Base-by-base conservation (phyloP, 2,888 invertebrate species). In the Hemistola chrysoprasaria region DNA sequence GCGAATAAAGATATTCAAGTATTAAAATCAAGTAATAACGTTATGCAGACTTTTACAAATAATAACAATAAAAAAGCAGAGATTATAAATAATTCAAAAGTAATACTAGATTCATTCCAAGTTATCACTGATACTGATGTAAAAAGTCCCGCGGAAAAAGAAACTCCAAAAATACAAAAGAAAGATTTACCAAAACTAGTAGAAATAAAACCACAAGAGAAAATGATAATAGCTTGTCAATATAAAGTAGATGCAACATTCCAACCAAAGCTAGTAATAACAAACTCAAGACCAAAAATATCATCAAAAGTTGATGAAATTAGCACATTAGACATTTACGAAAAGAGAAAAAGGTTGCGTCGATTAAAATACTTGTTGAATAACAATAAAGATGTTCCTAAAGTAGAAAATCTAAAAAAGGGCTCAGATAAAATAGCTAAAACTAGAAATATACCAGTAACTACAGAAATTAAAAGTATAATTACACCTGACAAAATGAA, bases 291-390 rank as follows among this genome's bases (percentile, higher is more conserved):
- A 40, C 66, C 77, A 11, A 81, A 78, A 59, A 50, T 67, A 35
- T 10, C 31, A 24, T 40, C 63, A 7, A 75, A 72, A 58, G 22
- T 62, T 23, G 84, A 88, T 8, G 84, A 83, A 57, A 40, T 85
- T 1, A 89, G 89, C 53, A 69, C 86, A 8, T 65, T 91, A 56
- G 91, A 91, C 56, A 56, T 90, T 27, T 91, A 91, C 37, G 91
- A 91, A 52, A 90, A 85, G 56, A 70, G 86, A 41, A 84, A 86
- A 55, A 79, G 87, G 34, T 52, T 89, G 26, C 81, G 87, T 29
- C 67, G 91, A 21, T 48, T 85, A 2, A 86, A 84, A 48, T 69
- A 86, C 54, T 56, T 86, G 40, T 64, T 77, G 0, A 77, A 78
- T 27, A 64, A 72, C 3, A 62, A 53, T 37, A 69, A 70, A 56